These are phyloP conservation scores for Athalia circularis DNA, from an alignment of 2,888 invertebrate genomes.

Conservation along the genomic window DNA sequence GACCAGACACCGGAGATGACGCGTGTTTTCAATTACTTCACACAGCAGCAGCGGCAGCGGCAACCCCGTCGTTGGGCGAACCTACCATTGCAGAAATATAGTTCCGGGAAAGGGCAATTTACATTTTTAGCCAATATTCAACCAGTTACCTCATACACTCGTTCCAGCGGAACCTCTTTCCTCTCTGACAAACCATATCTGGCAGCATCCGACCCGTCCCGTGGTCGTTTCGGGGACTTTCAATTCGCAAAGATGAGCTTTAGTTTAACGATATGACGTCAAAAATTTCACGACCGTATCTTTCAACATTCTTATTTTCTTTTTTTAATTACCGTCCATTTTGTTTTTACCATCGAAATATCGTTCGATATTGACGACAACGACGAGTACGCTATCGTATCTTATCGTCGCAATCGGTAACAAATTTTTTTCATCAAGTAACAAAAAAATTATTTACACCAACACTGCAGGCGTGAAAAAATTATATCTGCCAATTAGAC, in stretches of 20 bases:
- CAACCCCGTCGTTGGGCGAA: slow-evolving; percentile 48
- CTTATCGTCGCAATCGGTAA: neutral
- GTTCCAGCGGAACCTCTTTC: neutral
- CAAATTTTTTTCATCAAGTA: too few relatives aligned
- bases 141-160: slow-evolving; percentile 27
- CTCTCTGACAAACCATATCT: too few relatives aligned
- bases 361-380: neutral
- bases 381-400: neutral
- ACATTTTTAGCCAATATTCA: slow-evolving; percentile 69
- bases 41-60: slow-evolving; percentile 19
- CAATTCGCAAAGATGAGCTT: neutral
- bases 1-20: slow-evolving; percentile 52
- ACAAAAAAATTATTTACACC: too few relatives aligned
- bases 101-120: slow-evolving; percentile 62
- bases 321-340: neutral
- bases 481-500: too few relatives aligned
- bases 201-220: neutral
- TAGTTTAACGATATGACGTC: neutral
- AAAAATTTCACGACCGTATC: neutral
- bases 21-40: slow-evolving; percentile 67
- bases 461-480: too few relatives aligned
- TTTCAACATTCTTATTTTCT: neutral
- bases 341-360: neutral
- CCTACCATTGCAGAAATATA: slow-evolving; percentile 21
- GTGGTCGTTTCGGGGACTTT: slow-evolving; percentile 3